A percentile compares a stretch with the other conserved stretches of the same genome.
These are phyloP conservation scores for Catharus fuscescens DNA, from an alignment of 2,113 vertebrate species.

Conservation along the genomic window DNA sequence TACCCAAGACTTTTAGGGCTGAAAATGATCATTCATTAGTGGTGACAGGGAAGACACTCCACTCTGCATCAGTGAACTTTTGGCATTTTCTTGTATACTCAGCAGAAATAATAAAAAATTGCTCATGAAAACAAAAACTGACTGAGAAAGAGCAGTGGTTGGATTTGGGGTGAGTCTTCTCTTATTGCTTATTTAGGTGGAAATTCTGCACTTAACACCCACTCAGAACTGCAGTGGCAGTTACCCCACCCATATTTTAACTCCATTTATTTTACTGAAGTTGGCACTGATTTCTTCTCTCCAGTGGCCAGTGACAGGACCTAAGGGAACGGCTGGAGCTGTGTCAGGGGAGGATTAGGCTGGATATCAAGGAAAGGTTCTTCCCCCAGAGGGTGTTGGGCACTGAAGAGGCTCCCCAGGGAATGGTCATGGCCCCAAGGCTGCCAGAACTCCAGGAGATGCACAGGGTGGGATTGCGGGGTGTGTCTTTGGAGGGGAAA, in stretches of 20 bases:
- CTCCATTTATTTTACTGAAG: neutral
- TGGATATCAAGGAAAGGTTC: neutral
- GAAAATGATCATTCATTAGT: neutral
- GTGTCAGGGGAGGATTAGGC: rapidly evolving
- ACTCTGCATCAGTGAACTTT: neutral
- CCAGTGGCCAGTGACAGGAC: neutral
- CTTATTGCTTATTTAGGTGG: neutral
- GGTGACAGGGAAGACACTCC: neutral
- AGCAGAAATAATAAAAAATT: neutral
- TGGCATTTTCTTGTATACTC: neutral
- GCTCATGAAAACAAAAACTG: neutral
- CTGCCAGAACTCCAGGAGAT: neutral
- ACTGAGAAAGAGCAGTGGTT: neutral
- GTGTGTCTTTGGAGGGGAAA: neutral
- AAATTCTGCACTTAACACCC: neutral
- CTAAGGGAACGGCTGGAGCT: rapidly evolving
- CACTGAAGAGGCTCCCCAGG: neutral
- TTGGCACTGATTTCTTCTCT: neutral
- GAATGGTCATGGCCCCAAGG: neutral
- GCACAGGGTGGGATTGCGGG: neutral
- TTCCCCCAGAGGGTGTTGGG: neutral
- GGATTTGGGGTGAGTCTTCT: neutral
- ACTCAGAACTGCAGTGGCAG: neutral
- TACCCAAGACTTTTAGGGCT: neutral
- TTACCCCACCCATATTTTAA: neutral